Conservation (phyloP, 2,797 vertebrate species). For the Acridotheres tristis region DNA sequence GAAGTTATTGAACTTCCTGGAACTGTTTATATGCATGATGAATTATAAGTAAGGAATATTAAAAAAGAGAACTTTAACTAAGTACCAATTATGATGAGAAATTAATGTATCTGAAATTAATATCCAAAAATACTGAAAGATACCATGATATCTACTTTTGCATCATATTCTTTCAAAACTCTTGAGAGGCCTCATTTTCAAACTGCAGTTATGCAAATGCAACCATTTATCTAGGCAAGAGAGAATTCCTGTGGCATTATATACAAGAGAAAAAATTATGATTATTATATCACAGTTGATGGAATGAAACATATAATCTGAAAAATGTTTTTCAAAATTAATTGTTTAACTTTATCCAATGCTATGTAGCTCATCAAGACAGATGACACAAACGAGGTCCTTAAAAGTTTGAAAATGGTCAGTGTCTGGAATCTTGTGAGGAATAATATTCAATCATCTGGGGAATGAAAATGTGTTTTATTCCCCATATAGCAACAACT, state of each 20-base stretch:
- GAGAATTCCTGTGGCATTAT: neutral
- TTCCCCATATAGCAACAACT: neutral
- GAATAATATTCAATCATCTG: neutral
- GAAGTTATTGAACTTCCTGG: neutral
- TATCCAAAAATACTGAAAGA: neutral
- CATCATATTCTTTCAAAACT: neutral
- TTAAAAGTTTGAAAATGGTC: neutral
- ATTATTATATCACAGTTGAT: neutral
- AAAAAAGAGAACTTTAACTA: neutral
- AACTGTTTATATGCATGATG: neutral
- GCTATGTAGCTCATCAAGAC: rapidly evolving
- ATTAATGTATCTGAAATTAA: neutral
- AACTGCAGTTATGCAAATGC: conserved; percentile 27
- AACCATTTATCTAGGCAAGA: neutral
- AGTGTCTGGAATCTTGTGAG: neutral
- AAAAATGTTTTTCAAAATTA: neutral
- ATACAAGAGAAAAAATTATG: neutral
- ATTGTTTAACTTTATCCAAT: neutral
- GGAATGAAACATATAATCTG: neutral
- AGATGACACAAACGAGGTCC: neutral
- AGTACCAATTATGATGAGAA: neutral
- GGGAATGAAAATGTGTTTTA: neutral
- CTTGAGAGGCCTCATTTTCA: conserved; percentile 7
- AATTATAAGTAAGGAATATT: conserved; percentile 7
- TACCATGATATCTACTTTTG: neutral